Percentiles rank a stretch among this genome's conserved stretches.
Evolutionary conservation across 2,888 invertebrate species (phyloP).

Genomic region (Coleophora deauratella): DNA sequence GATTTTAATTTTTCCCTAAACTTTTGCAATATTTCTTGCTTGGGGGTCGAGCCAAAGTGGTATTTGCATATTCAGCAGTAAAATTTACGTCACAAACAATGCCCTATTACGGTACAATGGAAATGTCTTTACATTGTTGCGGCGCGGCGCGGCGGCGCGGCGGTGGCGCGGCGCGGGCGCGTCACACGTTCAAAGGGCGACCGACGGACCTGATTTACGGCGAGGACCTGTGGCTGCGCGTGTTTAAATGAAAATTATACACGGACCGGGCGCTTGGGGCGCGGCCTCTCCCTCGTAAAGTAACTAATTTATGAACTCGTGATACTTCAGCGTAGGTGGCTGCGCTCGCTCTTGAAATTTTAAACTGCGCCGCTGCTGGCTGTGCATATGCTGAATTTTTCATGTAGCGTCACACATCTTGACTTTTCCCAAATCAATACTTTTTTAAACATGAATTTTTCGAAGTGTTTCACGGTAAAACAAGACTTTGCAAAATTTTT

Average conservation of each 20-base stretch:
- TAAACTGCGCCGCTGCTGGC: slow-evolving; percentile 40
- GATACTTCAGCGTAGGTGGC: slow-evolving; percentile 51
- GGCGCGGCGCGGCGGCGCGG: slow-evolving; percentile 21
- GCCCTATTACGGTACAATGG: slow-evolving; percentile 66
- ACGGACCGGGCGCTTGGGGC: slow-evolving; percentile 42
- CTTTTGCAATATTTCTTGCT: slow-evolving; percentile 64
- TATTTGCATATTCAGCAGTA: slow-evolving; percentile 69
- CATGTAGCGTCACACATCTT: slow-evolving; percentile 41
- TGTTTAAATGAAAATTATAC: slow-evolving; percentile 69
- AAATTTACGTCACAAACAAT: slow-evolving; percentile 70
- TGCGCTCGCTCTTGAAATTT: slow-evolving; percentile 60
- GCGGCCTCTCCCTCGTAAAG: slow-evolving; percentile 61
- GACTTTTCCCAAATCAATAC: slow-evolving; percentile 33
- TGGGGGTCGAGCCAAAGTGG: slow-evolving; percentile 54
- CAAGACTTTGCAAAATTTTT: background rate
- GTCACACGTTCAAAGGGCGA: slow-evolving; percentile 40
- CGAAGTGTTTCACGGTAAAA: background rate
- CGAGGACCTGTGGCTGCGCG: slow-evolving; percentile 57
- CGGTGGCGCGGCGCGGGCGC: slow-evolving; percentile 23
- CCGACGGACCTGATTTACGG: slow-evolving; percentile 59
- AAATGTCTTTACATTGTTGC: slow-evolving; percentile 68
- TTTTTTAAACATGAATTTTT: slow-evolving; percentile 17
- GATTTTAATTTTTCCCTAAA: slow-evolving; percentile 64
- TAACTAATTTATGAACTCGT: slow-evolving; percentile 67
- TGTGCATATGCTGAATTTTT: slow-evolving; percentile 51